These are phyloP conservation scores for Polypedilum vanderplanki DNA, from an alignment of 1,140 invertebrate species.

Conservation along the genomic window DNA sequence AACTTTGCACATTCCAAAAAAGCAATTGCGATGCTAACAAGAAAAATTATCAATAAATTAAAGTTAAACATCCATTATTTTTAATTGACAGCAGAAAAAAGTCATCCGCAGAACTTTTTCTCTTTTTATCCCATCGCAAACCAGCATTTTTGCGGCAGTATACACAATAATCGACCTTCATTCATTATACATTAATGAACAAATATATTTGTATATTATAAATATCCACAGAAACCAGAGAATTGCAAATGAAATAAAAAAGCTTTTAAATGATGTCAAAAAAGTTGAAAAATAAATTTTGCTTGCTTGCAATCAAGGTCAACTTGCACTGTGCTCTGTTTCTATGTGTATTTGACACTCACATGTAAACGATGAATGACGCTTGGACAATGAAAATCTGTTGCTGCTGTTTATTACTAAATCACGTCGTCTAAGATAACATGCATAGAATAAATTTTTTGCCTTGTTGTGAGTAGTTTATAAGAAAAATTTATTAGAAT, in stretches of 20 bases:
- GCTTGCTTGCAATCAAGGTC: constrained; percentile 7
- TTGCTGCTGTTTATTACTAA: constrained; percentile 12
- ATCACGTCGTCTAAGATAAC: not conserved
- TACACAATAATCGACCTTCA: not conserved
- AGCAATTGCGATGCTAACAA: too few species aligned
- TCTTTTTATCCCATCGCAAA: too few species aligned
- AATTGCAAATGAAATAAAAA: not conserved
- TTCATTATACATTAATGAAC: not conserved
- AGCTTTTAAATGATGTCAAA: constrained; percentile 13
- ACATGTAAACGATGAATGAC: not conserved
- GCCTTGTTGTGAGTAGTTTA: not conserved
- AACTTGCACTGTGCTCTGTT: not conserved
- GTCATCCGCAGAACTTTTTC: too few species aligned
- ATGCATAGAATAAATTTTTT: not conserved
- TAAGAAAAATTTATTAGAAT: constrained; percentile 5
- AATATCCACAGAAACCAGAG: not conserved
- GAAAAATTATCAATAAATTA: too few species aligned
- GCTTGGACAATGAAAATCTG: not conserved
- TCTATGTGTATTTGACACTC: constrained; percentile 4
- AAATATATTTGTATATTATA: not conserved
- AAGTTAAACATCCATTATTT: too few species aligned
- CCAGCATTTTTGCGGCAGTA: not conserved
- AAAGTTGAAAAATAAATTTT: constrained; percentile 19
- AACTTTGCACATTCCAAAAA: too few species aligned
- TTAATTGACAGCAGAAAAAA: too few species aligned